Conservation (phyloP, 2,113 vertebrate genomes). For the Telmatochromis brichardi region DNA sequence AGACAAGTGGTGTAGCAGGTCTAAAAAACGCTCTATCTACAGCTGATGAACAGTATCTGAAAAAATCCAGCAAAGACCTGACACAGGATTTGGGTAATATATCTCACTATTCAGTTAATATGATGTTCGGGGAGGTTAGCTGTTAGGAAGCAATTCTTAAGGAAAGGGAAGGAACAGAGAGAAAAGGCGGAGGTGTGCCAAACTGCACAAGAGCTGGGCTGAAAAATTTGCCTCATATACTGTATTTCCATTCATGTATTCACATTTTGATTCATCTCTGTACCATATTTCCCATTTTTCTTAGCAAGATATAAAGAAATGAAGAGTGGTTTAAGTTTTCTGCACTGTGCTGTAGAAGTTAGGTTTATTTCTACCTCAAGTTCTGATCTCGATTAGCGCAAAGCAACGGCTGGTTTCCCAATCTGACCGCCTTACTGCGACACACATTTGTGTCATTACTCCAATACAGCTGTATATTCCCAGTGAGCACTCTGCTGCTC, state of each 20-base stretch:
- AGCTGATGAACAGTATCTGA: neutral
- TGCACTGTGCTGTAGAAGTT: neutral
- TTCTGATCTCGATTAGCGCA: fast-evolving
- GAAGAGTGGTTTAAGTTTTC: neutral
- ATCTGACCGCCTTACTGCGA: neutral
- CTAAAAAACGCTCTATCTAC: fast-evolving
- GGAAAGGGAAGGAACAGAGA: fast-evolving
- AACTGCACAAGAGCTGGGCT: neutral
- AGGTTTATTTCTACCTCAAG: neutral
- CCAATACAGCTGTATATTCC: neutral
- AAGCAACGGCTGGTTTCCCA: neutral
- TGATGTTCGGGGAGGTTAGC: fast-evolving
- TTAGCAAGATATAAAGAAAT: neutral
- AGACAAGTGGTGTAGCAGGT: neutral
- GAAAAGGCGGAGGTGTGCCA: fast-evolving
- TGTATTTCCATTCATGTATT: neutral
- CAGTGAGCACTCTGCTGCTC: neutral
- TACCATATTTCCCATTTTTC: neutral
- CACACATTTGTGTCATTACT: neutral
- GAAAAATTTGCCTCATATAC: neutral
- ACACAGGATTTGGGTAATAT: fast-evolving
- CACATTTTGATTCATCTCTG: fast-evolving
- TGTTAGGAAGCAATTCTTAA: fast-evolving
- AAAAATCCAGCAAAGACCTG: neutral
- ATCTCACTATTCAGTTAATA: fast-evolving